Evolutionary conservation across 2,797 vertebrate genomes (phyloP).

Genomic region (Hoplostethus atlanticus): DNA sequence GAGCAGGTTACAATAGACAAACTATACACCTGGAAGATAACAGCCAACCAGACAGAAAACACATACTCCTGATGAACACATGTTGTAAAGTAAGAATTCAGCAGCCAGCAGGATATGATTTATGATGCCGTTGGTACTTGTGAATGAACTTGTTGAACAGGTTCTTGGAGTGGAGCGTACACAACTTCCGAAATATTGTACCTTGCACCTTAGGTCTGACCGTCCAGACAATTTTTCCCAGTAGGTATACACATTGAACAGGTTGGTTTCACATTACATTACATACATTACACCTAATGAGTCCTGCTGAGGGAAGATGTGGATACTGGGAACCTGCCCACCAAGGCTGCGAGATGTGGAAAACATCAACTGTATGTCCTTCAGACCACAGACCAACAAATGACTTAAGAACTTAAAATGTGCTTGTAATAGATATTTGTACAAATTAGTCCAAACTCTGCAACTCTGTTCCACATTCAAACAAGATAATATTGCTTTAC

Average conservation of each 20-base stretch:
- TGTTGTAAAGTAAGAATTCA: background rate
- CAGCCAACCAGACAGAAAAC: slow-evolving; percentile 2
- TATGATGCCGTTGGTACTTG: background rate
- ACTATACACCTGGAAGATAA: slow-evolving; percentile 53
- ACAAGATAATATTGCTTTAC: background rate
- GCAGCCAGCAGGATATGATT: background rate
- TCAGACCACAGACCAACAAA: background rate
- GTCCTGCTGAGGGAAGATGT: background rate
- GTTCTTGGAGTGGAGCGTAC: slow-evolving; percentile 11
- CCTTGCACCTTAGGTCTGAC: background rate
- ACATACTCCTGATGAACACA: background rate
- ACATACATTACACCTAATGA: too few relatives aligned
- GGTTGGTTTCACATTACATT: too few relatives aligned
- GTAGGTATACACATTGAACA: too few relatives aligned
- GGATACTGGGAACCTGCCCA: too few relatives aligned
- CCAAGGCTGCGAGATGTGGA: too few relatives aligned
- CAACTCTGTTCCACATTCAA: background rate
- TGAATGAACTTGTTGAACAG: background rate
- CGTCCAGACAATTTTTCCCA: too few relatives aligned
- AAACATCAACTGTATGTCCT: too few relatives aligned
- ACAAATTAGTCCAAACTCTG: background rate
- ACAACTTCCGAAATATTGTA: background rate
- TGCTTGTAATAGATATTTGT: background rate
- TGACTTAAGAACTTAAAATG: background rate
- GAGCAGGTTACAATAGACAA: slow-evolving; percentile 40